A percentile compares a stretch with the other conserved stretches of the same genome.
Evolutionary conservation across 2,797 vertebrate species (phyloP).

Genomic region (Pygocentrus nattereri): DNA sequence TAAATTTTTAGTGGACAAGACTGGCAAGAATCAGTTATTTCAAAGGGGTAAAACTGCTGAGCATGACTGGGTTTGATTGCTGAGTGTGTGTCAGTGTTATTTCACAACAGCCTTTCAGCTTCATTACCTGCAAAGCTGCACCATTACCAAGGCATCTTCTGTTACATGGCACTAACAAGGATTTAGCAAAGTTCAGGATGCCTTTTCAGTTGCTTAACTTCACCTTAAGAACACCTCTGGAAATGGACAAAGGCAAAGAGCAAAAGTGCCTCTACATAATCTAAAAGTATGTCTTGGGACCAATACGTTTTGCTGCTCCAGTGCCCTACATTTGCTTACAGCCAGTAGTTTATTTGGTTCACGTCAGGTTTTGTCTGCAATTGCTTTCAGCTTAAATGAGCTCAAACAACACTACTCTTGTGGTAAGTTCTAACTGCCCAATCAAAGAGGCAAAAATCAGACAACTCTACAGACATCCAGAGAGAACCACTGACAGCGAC

Average conservation of each 20-base stretch:
- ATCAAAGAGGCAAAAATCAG: slow-evolving; percentile 32
- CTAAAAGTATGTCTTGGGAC: not conserved
- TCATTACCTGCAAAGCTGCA: not conserved
- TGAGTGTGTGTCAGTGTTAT: not conserved
- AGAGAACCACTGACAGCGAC: slow-evolving; percentile 37
- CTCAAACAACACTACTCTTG: slow-evolving; percentile 63
- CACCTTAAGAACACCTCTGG: not conserved
- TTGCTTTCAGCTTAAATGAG: slow-evolving; percentile 62
- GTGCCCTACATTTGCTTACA: slow-evolving; percentile 64
- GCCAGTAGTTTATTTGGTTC: slow-evolving; percentile 67
- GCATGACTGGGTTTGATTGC: not conserved
- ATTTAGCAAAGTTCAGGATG: slow-evolving; percentile 9
- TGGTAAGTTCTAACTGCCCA: slow-evolving; percentile 40
- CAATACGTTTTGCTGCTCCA: slow-evolving; percentile 47
- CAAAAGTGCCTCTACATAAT: slow-evolving; percentile 21
- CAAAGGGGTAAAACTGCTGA: not conserved
- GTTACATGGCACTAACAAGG: slow-evolving; percentile 5
- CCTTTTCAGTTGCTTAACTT: not conserved
- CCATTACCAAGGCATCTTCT: slow-evolving; percentile 1
- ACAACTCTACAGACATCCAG: not conserved
- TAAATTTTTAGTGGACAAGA: not conserved
- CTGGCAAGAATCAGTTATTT: slow-evolving; percentile 18
- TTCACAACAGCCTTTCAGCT: not conserved
- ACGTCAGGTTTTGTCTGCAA: slow-evolving; percentile 58
- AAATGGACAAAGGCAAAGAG: not conserved